A percentile compares a stretch with the other conserved stretches of the same genome.
phyloP scores from a whole-genome alignment of 2,113 vertebrate genomes.

The Nesogale talazaci region DNA sequence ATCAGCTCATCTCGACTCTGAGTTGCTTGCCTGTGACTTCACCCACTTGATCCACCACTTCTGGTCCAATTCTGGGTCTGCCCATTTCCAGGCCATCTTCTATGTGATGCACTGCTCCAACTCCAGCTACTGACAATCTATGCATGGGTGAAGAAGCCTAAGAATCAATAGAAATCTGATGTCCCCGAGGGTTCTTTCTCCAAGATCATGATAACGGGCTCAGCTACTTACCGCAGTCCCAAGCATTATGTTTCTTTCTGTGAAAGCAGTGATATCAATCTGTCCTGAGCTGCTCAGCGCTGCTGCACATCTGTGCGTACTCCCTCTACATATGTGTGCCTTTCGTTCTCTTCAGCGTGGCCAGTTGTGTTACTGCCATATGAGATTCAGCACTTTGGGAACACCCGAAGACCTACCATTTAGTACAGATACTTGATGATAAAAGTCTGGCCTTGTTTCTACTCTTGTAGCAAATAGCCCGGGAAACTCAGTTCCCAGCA shows the following conservation, averaged over 20 bases:
- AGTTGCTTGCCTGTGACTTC: not conserved
- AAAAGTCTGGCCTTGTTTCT: slow-evolving; percentile 46
- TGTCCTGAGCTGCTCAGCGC: not conserved
- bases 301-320: not conserved
- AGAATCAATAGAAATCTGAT: too few species aligned
- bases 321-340: not conserved
- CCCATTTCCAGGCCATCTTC: not conserved
- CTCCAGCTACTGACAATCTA: not conserved
- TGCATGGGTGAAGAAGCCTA: not conserved
- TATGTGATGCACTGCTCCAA: not conserved
- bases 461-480: slow-evolving; percentile 39
- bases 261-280: not conserved
- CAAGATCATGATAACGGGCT: too few species aligned
- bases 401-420: not conserved
- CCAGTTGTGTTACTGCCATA: not conserved
- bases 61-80: not conserved
- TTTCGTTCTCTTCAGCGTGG: not conserved
- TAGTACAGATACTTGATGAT: not conserved
- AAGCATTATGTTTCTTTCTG: not conserved
- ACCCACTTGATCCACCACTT: not conserved
- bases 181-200: too few species aligned
- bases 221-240: not conserved
- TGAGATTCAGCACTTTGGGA: slow-evolving; percentile 31
- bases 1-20: not conserved
- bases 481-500: slow-evolving; percentile 58